Conservation (phyloP, 2,888 invertebrate species). For the Odontocolon sp. region DNA sequence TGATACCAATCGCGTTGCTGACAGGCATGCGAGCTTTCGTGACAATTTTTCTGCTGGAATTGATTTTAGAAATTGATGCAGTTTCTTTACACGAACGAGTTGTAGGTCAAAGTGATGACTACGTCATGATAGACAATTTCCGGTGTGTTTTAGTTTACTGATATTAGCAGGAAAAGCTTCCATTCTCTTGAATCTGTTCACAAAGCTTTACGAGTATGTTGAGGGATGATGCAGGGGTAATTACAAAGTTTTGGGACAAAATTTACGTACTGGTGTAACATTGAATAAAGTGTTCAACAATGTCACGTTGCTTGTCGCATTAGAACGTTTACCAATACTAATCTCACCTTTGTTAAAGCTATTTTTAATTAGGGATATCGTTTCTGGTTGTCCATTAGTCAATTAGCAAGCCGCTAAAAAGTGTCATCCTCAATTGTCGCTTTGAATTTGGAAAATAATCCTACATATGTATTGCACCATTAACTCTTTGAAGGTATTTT, state of each 20-base stretch:
- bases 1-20: background rate
- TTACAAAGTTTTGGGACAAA: slow-evolving; percentile 11
- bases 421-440: background rate
- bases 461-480: no score
- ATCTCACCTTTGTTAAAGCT: no score
- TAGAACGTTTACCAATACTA: background rate
- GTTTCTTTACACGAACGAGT: background rate
- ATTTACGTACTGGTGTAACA: slow-evolving; percentile 2
- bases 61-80: background rate
- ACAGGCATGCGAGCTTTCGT: slow-evolving; percentile 24
- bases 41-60: slow-evolving; percentile 1
- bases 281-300: slow-evolving; percentile 25
- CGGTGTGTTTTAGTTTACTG: background rate
- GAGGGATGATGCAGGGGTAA: no score
- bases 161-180: background rate
- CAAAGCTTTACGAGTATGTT: background rate
- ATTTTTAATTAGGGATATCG: no score
- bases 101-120: background rate
- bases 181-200: background rate
- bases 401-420: no score
- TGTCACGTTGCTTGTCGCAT: background rate
- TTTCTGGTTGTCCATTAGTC: no score
- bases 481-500: no score
- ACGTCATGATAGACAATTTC: background rate
- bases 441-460: no score